phyloP scores from a whole-genome alignment of 2,888 invertebrate species.

The Microplitis manilae region DNA sequence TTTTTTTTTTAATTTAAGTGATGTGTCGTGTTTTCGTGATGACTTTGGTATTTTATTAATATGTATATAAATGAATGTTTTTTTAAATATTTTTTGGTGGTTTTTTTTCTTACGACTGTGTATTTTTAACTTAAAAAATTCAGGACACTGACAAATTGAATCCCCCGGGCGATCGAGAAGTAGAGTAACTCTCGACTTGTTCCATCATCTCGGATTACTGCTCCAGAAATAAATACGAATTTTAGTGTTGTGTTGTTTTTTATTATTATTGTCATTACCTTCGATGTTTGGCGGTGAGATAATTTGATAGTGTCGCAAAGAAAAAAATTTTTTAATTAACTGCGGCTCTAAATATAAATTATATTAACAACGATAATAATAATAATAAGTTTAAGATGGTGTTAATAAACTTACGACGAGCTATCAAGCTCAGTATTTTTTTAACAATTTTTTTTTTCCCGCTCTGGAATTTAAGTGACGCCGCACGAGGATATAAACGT shows the following conservation, averaged over 20 bases:
- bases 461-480: conserved; percentile 48
- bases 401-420: conserved; percentile 43
- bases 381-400: conserved; percentile 38
- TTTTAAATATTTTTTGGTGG: conserved; percentile 34
- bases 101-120: conserved; percentile 35
- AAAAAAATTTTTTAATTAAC: not conserved
- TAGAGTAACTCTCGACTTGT: conserved; percentile 31
- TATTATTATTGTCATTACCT: not conserved
- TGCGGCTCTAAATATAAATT: not conserved
- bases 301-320: not conserved
- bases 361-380: not conserved
- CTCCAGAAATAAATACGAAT: conserved; percentile 31
- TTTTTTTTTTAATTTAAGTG: not conserved
- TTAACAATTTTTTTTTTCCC: conserved; percentile 47
- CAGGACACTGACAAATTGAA: conserved; percentile 29
- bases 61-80: conserved; percentile 36
- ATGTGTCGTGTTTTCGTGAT: not conserved
- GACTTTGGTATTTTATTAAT: conserved; percentile 22
- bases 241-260: conserved; percentile 14
- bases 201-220: conserved; percentile 37
- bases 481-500: conserved; percentile 59
- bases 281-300: not conserved
- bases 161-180: conserved; percentile 23
- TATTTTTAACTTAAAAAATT: conserved; percentile 33
- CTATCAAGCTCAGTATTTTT: conserved; percentile 46